Evolutionary conservation across 2,888 invertebrate genomes (phyloP).

Genomic region (Lasioglossum zephyrum): DNA sequence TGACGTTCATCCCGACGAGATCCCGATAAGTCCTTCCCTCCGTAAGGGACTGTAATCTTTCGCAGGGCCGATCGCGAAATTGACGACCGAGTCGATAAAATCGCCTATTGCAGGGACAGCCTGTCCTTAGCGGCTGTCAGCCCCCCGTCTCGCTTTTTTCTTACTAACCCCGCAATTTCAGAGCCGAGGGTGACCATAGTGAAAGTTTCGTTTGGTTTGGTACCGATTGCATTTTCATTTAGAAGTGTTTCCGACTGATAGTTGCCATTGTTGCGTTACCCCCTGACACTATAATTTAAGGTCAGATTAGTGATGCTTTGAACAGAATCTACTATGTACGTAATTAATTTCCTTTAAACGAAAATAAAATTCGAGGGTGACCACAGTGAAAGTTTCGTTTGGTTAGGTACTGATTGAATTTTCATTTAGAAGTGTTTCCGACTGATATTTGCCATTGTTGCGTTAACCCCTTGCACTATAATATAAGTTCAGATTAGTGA

Average conservation of each 20-base stretch:
- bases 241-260: neutral
- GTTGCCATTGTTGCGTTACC: too few species aligned
- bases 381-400: too few species aligned
- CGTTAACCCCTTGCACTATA: too few species aligned
- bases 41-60: neutral
- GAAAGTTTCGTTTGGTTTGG: neutral
- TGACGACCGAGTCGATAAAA: neutral
- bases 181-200: neutral
- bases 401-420: too few species aligned
- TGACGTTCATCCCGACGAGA: conserved; percentile 51
- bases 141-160: neutral
- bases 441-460: too few species aligned
- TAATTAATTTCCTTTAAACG: too few species aligned
- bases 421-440: too few species aligned
- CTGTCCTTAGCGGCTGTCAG: neutral
- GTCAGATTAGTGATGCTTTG: too few species aligned
- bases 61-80: neutral
- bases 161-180: neutral
- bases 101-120: neutral
- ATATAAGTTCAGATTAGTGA: too few species aligned
- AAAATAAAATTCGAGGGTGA: too few species aligned
- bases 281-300: too few species aligned
- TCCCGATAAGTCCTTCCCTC: conserved; percentile 35
- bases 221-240: neutral
- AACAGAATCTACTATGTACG: too few species aligned